Evolutionary conservation across 2,797 vertebrate genomes (phyloP).

Genomic region (Petrocephalus sullivani): DNA sequence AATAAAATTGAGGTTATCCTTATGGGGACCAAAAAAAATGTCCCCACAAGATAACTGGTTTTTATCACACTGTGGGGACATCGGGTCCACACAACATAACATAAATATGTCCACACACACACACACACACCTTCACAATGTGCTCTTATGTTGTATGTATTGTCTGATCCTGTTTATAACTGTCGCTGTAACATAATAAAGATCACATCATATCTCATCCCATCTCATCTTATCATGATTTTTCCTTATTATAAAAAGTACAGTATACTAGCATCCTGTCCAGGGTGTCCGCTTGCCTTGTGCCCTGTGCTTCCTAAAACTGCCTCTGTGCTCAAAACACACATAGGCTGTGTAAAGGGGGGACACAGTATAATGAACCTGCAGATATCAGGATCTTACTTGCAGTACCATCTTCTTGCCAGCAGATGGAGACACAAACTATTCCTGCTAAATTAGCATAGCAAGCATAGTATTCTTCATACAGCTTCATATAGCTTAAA

Average conservation of each 20-base stretch:
- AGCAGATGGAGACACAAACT: slow-evolving; percentile 14
- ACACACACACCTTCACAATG: too few species aligned
- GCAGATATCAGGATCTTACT: neutral
- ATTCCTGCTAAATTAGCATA: neutral
- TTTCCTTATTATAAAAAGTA: slow-evolving; percentile 27
- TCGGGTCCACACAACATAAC: too few species aligned
- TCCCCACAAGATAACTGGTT: too few species aligned
- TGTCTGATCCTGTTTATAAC: too few species aligned
- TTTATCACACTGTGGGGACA: too few species aligned
- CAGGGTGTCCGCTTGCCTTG: neutral
- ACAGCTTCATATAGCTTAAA: neutral
- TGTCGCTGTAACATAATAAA: too few species aligned
- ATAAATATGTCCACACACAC: too few species aligned
- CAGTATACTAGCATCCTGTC: neutral
- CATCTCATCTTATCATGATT: neutral
- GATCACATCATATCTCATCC: too few species aligned
- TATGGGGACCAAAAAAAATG: too few species aligned
- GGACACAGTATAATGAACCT: neutral
- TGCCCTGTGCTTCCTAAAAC: neutral
- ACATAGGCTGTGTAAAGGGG: neutral
- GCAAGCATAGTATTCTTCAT: neutral
- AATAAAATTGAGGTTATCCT: too few species aligned
- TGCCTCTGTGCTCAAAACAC: neutral
- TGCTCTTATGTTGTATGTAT: too few species aligned
- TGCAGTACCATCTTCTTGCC: neutral